Percentiles rank a stretch among this genome's conserved stretches.
phyloP scores from a whole-genome alignment of 2,888 invertebrate species.

The Folsomia candida region DNA sequence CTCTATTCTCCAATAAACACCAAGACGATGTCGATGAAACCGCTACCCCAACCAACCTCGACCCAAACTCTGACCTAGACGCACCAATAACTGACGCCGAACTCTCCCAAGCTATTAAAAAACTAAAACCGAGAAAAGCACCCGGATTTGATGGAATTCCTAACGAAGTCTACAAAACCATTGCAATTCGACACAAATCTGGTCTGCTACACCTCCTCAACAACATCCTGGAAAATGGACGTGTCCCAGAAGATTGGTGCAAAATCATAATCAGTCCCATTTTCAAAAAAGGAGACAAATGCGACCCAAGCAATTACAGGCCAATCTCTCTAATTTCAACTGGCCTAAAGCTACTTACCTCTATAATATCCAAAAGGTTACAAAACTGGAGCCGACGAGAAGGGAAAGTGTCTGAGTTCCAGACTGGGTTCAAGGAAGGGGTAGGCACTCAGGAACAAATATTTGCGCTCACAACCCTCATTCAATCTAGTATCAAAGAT shows the following conservation, averaged over 20 bases:
- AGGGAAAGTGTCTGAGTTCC: conserved; percentile 44
- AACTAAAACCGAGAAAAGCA: too few relatives aligned
- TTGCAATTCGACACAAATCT: too few relatives aligned
- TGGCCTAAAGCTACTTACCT: conserved; percentile 43
- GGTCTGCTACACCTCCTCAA: too few relatives aligned
- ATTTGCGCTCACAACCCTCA: conserved; percentile 37
- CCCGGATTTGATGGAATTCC: too few relatives aligned
- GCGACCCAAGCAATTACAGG: conserved; percentile 41
- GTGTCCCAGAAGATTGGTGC: conserved; percentile 24
- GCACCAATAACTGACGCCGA: not conserved
- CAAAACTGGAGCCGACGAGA: conserved; percentile 36
- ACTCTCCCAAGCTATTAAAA: too few relatives aligned
- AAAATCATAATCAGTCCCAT: conserved; percentile 33
- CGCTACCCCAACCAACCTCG: too few relatives aligned
- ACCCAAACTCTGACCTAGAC: too few relatives aligned
- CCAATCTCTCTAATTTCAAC: conserved; percentile 36
- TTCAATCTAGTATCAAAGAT: conserved; percentile 23
- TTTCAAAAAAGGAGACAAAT: conserved; percentile 43
- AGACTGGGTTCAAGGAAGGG: conserved; percentile 44
- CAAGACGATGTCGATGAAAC: too few relatives aligned
- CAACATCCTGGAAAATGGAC: too few relatives aligned
- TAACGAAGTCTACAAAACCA: too few relatives aligned
- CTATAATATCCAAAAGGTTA: conserved; percentile 32
- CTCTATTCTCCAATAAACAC: not conserved
- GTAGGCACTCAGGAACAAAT: conserved; percentile 45